Conservation (phyloP, 2,888 invertebrate species). For the Tipula helvola region DNA sequence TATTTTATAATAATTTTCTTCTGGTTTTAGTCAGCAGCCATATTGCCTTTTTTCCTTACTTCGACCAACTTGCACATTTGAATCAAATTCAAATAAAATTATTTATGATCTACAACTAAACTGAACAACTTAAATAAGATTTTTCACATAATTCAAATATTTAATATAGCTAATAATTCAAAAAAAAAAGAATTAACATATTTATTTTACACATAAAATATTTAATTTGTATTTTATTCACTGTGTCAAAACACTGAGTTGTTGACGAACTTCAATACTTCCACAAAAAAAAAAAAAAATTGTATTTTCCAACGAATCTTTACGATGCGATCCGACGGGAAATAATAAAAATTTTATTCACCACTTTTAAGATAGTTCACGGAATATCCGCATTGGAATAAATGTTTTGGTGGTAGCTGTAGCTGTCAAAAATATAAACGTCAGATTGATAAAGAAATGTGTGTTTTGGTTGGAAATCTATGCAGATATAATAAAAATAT, state of each 20-base stretch:
- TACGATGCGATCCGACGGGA: not conserved
- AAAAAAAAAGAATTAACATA: not conserved
- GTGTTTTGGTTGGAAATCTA: not conserved
- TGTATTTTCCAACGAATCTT: not conserved
- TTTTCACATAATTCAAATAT: not conserved
- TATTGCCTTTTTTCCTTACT: not conserved
- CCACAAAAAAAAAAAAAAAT: not conserved
- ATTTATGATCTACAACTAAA: not conserved
- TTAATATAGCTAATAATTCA: not conserved
- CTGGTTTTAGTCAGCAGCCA: not conserved
- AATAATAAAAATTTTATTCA: not conserved
- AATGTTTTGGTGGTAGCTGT: not conserved
- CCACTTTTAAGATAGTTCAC: not conserved
- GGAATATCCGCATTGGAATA: not conserved
- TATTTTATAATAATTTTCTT: not conserved
- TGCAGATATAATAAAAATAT: not conserved
- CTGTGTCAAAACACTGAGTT: not conserved
- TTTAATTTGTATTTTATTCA: not conserved
- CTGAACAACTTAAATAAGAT: not conserved
- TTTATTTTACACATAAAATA: not conserved
- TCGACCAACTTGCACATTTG: not conserved
- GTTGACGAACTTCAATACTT: conserved; percentile 4
- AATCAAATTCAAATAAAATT: not conserved
- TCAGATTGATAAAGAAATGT: not conserved
- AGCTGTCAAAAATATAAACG: not conserved